These are phyloP conservation scores for Antennarius maculatus DNA, from an alignment of 2,797 vertebrate species.

Conservation along the genomic window DNA sequence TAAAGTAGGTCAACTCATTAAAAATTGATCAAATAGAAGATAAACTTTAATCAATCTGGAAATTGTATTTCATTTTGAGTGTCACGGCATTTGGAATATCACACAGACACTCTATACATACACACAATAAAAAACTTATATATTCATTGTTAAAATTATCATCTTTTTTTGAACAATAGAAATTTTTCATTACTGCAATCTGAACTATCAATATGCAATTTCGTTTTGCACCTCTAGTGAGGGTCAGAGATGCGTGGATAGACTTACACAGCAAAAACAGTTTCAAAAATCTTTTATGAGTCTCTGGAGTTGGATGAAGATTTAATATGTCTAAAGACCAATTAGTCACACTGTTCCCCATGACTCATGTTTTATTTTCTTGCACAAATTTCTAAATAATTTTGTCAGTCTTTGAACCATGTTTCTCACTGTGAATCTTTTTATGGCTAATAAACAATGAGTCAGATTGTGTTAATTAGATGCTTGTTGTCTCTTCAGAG, in stretches of 20 bases:
- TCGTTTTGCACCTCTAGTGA: conserved; percentile 5
- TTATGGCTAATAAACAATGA: not conserved
- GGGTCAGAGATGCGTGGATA: not conserved
- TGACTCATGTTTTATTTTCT: not conserved
- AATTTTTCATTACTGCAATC: not conserved
- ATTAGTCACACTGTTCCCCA: too few species aligned
- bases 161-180: too few species aligned
- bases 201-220: not conserved
- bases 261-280: too few species aligned
- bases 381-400: conserved; percentile 2
- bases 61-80: not conserved
- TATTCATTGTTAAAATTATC: too few species aligned
- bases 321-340: too few species aligned
- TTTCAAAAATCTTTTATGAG: too few species aligned
- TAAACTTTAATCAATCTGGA: not conserved
- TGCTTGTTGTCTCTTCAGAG: conserved; percentile 52
- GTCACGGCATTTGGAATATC: not conserved
- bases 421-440: not conserved
- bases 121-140: too few species aligned
- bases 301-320: too few species aligned
- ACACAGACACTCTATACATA: too few species aligned
- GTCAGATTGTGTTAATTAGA: not conserved
- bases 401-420: not conserved
- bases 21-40: not conserved
- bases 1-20: conserved; percentile 64